A percentile compares a stretch with the other conserved stretches of the same genome.
phyloP scores from a whole-genome alignment of 1,140 invertebrate genomes.

The Pseudomyrmex cubaensis region DNA sequence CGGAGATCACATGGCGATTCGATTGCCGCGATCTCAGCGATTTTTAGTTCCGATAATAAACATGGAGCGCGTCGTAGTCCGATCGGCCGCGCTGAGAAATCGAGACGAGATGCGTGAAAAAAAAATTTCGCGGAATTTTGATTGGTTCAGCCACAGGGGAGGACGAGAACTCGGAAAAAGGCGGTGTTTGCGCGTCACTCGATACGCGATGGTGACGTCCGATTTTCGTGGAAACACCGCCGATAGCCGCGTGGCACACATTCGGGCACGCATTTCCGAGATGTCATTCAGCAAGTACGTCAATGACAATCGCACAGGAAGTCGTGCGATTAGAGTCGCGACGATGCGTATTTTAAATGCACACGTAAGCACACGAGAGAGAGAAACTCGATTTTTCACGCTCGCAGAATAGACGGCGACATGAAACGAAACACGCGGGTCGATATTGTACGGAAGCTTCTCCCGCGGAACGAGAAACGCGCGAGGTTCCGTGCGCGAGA shows the following conservation, averaged over 20 bases:
- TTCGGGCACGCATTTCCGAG: neutral
- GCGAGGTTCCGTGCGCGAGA: slow-evolving; percentile 8
- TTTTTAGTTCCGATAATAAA: slow-evolving; percentile 26
- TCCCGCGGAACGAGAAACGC: slow-evolving; percentile 8
- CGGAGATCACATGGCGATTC: slow-evolving; percentile 5
- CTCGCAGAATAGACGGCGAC: neutral
- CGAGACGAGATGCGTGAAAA: neutral
- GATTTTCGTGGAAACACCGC: slow-evolving; percentile 23
- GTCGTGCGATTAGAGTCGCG: neutral
- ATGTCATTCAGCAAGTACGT: neutral
- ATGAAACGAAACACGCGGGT: slow-evolving; percentile 1
- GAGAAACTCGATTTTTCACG: neutral
- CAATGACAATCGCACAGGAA: slow-evolving; percentile 4
- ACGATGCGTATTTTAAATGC: neutral
- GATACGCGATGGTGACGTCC: neutral
- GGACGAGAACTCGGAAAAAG: neutral
- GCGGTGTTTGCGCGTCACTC: slow-evolving; percentile 13
- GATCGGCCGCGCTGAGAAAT: neutral
- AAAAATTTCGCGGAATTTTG: neutral
- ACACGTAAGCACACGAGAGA: too few relatives aligned
- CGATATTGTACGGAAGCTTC: neutral
- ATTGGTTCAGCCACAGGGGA: slow-evolving; percentile 1
- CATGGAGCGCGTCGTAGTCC: slow-evolving; percentile 4
- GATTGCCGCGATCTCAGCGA: slow-evolving; percentile 3
- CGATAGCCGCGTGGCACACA: neutral